phyloP scores from a whole-genome alignment of 1,140 invertebrate species.

The Paramacrobiotus metropolitanus region DNA sequence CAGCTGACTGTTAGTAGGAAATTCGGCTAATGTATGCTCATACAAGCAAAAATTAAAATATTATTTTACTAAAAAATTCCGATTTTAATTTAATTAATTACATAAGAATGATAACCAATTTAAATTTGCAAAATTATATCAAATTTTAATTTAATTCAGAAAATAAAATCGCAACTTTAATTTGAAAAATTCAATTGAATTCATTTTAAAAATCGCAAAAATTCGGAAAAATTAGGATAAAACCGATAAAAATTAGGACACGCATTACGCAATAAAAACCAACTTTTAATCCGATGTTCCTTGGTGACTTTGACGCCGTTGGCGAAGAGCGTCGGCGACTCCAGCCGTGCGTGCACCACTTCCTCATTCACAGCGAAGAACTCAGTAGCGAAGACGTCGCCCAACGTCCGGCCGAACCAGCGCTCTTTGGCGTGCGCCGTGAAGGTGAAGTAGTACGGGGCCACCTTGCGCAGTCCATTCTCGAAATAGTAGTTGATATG shows the following conservation, averaged over 20 bases:
- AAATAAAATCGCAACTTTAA: too few species aligned
- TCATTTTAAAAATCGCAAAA: too few species aligned
- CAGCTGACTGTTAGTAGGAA: not conserved
- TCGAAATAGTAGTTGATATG: constrained; percentile 89
- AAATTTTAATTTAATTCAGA: too few species aligned
- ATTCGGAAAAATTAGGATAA: too few species aligned
- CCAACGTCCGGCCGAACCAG: constrained; percentile 79
- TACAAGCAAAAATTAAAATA: too few species aligned
- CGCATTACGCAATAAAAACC: not conserved
- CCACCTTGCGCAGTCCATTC: constrained; percentile 88
- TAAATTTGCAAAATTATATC: too few species aligned
- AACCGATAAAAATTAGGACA: too few species aligned
- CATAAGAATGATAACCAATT: too few species aligned
- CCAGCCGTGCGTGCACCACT: constrained; percentile 14
- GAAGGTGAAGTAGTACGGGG: constrained; percentile 94
- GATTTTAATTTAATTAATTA: too few species aligned
- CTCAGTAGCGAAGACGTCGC: constrained; percentile 78
- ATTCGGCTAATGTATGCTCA: not conserved
- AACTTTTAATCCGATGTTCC: not conserved
- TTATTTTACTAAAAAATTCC: too few species aligned
- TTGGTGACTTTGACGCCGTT: not conserved
- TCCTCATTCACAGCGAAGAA: constrained; percentile 30
- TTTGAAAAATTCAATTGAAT: too few species aligned
- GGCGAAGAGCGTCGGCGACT: not conserved
- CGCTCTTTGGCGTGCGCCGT: constrained; percentile 87